Evolutionary conservation across 2,113 vertebrate species (phyloP).

Genomic region (Lichenostomus cassidix): DNA sequence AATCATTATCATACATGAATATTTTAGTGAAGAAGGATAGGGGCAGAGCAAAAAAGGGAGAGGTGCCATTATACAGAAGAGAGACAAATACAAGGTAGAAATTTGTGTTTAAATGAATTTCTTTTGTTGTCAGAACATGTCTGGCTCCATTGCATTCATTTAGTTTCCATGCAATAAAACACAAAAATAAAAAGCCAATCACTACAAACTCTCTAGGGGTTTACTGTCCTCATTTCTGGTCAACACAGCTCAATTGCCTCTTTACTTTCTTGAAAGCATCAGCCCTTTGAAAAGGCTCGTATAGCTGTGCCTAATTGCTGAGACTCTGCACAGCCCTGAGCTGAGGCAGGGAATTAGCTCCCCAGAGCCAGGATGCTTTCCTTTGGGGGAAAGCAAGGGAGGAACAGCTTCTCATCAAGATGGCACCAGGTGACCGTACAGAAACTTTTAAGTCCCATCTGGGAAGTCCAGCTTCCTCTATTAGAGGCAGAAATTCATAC

Average conservation of each 20-base stretch:
- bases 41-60: background rate
- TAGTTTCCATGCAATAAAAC: background rate
- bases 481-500: background rate
- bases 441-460: background rate
- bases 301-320: background rate
- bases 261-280: background rate
- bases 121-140: background rate
- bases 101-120: background rate
- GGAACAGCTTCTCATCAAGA: background rate
- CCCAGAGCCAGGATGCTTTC: background rate
- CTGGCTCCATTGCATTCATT: background rate
- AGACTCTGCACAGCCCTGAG: background rate
- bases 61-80: background rate
- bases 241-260: background rate
- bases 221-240: constrained; percentile 31
- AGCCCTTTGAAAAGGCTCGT: background rate
- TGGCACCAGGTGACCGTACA: background rate
- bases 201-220: constrained; percentile 9
- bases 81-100: background rate
- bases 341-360: background rate
- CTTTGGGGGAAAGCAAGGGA: background rate
- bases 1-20: background rate
- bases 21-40: background rate
- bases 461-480: background rate
- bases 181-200: background rate